Percentiles rank a stretch among this genome's conserved stretches.
These are phyloP conservation scores for Pao palembangensis DNA, from an alignment of 2,113 vertebrate species.

Conservation along the genomic window DNA sequence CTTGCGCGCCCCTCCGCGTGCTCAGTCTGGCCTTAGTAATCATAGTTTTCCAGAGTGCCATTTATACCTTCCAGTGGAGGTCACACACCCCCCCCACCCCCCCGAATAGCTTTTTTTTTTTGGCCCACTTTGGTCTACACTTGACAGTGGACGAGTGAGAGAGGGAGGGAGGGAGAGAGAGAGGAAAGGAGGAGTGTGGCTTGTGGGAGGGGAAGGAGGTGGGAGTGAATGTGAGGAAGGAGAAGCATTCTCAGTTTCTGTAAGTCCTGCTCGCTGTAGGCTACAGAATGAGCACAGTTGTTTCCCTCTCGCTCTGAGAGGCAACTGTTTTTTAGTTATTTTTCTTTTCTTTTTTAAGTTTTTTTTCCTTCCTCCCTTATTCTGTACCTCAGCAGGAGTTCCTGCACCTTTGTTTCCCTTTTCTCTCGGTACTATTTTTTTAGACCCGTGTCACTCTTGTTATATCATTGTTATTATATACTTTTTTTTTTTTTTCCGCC, in stretches of 20 bases:
- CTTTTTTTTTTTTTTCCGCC: constrained; percentile 23
- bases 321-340: constrained; percentile 29
- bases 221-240: constrained; percentile 58
- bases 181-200: constrained; percentile 61
- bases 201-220: constrained; percentile 73
- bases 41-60: constrained; percentile 68
- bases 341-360: constrained; percentile 14
- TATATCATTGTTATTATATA: constrained; percentile 2
- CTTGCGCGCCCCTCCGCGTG: constrained; percentile 4
- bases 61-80: constrained; percentile 80
- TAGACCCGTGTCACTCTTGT: constrained; percentile 12
- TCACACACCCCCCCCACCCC: constrained; percentile 81
- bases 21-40: constrained; percentile 67
- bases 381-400: constrained; percentile 41
- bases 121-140: constrained; percentile 74
- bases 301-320: constrained; percentile 63
- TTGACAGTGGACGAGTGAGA: constrained; percentile 43
- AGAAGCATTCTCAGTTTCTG: constrained; percentile 67
- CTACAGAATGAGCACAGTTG: constrained; percentile 70
- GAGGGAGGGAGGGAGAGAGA: constrained; percentile 53
- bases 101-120: constrained; percentile 70
- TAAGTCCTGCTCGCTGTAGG: constrained; percentile 62
- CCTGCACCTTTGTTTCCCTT: constrained; percentile 26
- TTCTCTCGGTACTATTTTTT: constrained; percentile 2
- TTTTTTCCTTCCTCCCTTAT: constrained; percentile 7